Evolutionary conservation across 2,888 invertebrate genomes (phyloP), one percentile per base, ranked within the genome.

Genomic region (Scelioninae gen. 2): DNA sequence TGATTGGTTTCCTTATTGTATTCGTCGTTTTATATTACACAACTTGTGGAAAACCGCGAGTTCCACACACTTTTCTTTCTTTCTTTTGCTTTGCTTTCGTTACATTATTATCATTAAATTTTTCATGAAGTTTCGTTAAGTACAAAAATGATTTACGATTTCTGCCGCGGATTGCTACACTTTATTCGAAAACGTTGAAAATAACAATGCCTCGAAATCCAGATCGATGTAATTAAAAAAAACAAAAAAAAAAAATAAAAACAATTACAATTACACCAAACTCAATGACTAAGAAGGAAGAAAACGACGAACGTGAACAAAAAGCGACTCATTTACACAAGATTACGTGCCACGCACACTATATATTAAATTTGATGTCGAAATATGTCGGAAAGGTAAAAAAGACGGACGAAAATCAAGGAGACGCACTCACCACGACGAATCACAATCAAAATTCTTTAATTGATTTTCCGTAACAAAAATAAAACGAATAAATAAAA

Each of bases 401-500:
- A 15, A 52, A 48, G 19, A 55, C 35, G 28, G 33, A 57, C 43
- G 33, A 57, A 53, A 53, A 33, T 43, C 57, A 39, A 57, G 19
- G 31, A 45, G 31, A 33, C 43, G 41, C 41, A 19, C 13, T 53
- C 33, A 43, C 43, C 13, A 22, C 31, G 19, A 41, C 11, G 9
- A 1, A 55, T 55, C 33, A 55, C 55, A 55, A 53, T 35, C 31
- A 33, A 18, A 15, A 7, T 7, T 7, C 10, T 31, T 31, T 2
- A 7, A 31, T 31, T 7, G 2, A 10, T 31, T 31, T 31, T 16
- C 25, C 13, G 39, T 45, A 57, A 45, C 57, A 41, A 63, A 63
- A 52, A 63, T 48, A 52, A 63, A 39, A 43, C 31, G n/a, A 60
- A 60, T 48, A 61, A 50, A 50, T 45, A 58, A 46, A 18, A 16